Conservation (phyloP, 2,888 invertebrate species). For the Mesochorus sp. region DNA sequence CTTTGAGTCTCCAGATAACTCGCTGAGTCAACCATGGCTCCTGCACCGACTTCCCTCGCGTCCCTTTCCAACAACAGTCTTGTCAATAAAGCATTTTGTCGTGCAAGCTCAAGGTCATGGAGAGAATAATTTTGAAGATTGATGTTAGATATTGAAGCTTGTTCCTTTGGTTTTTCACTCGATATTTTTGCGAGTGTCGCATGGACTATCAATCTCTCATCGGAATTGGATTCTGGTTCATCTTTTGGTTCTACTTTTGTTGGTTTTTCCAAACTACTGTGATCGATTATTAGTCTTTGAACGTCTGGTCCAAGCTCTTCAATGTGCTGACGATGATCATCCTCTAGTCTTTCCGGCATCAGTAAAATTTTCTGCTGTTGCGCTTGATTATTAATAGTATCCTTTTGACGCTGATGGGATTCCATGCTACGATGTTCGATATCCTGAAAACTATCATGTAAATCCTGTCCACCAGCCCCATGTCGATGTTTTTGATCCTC, state of each 20-base stretch:
- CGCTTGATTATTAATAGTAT: slow-evolving; percentile 32
- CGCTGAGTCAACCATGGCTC: slow-evolving; percentile 70
- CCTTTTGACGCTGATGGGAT: slow-evolving; percentile 70
- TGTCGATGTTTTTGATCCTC: slow-evolving; percentile 86
- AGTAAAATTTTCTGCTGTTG: slow-evolving; percentile 71
- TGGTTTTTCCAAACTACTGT: slow-evolving; percentile 64
- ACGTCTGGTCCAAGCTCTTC: slow-evolving; percentile 72
- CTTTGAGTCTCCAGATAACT: slow-evolving; percentile 90
- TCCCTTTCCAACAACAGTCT: slow-evolving; percentile 90
- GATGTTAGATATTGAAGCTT: slow-evolving; percentile 29
- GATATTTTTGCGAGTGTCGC: slow-evolving; percentile 58
- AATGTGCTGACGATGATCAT: slow-evolving; percentile 70
- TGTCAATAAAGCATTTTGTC: slow-evolving; percentile 88
- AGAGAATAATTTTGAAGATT: slow-evolving; percentile 69
- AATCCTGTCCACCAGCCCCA: slow-evolving; percentile 64
- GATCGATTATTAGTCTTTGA: slow-evolving; percentile 74
- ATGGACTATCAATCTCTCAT: slow-evolving; percentile 62
- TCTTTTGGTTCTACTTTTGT: slow-evolving; percentile 61
- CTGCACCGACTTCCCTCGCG: slow-evolving; percentile 75
- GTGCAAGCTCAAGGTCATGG: slow-evolving; percentile 76
- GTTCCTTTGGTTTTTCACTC: slow-evolving; percentile 56
- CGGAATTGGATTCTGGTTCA: slow-evolving; percentile 40
- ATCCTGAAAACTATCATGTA: slow-evolving; percentile 68
- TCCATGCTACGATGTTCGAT: slow-evolving; percentile 74
- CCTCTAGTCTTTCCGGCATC: slow-evolving; percentile 74